Evolutionary conservation across 2,113 vertebrate species (phyloP).

Genomic region (Pandion haliaetus): DNA sequence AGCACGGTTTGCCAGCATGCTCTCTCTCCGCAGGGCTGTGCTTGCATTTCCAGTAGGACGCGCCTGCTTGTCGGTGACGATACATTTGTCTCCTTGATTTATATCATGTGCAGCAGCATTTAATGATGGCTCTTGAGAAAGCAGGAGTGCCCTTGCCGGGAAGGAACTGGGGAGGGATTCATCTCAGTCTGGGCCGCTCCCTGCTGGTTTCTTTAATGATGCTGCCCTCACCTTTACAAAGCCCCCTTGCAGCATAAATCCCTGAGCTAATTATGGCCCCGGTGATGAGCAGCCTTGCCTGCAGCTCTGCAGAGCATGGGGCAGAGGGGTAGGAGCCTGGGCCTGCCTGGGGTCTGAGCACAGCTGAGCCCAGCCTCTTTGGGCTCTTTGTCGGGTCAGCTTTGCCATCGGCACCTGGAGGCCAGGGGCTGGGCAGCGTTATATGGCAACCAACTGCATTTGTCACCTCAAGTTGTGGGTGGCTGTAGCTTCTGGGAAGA

Average conservation of each 20-base stretch:
- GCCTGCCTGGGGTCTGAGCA: background rate
- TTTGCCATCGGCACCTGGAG: background rate
- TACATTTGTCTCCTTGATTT: background rate
- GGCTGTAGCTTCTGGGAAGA: background rate
- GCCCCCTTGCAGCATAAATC: background rate
- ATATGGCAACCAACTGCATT: no score
- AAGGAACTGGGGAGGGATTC: background rate
- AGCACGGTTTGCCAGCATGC: no score
- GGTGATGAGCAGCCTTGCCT: background rate
- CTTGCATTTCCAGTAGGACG: background rate
- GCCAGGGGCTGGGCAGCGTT: background rate
- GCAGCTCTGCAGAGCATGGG: background rate
- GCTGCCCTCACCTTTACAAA: background rate
- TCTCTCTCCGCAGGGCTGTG: background rate
- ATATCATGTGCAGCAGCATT: background rate
- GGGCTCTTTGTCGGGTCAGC: background rate
- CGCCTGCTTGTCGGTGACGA: fast-evolving
- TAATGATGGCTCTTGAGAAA: background rate
- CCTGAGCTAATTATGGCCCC: background rate
- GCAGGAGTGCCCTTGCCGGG: background rate
- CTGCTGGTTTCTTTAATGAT: background rate
- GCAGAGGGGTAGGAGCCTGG: background rate
- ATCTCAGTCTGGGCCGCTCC: background rate
- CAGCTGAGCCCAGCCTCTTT: background rate
- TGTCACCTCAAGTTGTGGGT: background rate